Base-by-base conservation (phyloP, 2,113 vertebrate species). In the Grallaria varia region DNA sequence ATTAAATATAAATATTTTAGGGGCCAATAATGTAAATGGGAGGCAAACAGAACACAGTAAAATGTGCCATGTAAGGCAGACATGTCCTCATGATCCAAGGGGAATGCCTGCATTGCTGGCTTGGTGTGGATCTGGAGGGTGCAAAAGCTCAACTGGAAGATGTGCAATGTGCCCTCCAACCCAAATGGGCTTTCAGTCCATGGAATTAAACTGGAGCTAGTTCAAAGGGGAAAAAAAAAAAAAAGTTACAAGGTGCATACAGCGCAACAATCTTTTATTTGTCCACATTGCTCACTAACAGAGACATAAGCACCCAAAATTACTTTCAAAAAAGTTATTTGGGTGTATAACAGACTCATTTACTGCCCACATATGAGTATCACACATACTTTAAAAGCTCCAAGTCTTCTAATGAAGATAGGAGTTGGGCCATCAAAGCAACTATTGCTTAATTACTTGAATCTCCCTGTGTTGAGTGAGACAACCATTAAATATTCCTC, bases 1-100 rank as follows among this genome's bases (percentile, higher is more conserved):
- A 45, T 33, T 77, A 79, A 40, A 66, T 28, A 89, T 44, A 84
- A 86, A 35, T 72, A 94, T 76, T 96, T 92, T 56, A 91, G 47
- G 25, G 56, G 72, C 3, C 8, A 42, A 58, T 58, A 84, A 5
- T 39, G 45, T 55, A 95, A 93, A 92, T 35, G 55, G 33, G 66
- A 89, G 14, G 40, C 74, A 92, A 93, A 84, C 12, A 62, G 33
- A 62, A 92, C 24, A 83, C 92, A 71, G 11, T 4, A 62, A 63
- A 82, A 72, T 12, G 5, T 52, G 68, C 14, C 19, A 75, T 42
- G 42, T 42, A 42, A 42, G 31, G 10, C 12, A 76, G 63, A 52
- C 2, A 4, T 2, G 9, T 47, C 40, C 23, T n/a, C 4, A 14
- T 5, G 14, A 2, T 37, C 56, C 45, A 10, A 13, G 13, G 30